Evolutionary conservation across 2,888 invertebrate species (phyloP).

Genomic region (Coecobrya sp.): DNA sequence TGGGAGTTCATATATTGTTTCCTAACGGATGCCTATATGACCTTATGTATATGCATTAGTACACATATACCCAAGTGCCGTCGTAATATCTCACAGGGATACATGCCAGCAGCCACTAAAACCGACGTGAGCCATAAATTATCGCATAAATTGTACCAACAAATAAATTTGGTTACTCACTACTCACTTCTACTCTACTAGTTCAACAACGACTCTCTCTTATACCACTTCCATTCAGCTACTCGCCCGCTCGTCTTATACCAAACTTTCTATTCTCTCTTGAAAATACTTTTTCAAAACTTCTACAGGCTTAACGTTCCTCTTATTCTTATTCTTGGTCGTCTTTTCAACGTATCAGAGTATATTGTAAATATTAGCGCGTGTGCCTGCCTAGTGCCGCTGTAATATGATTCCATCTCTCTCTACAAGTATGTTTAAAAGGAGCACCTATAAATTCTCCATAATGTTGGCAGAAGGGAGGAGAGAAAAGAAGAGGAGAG

Average conservation of each 20-base stretch:
- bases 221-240: constrained; percentile 39
- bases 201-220: constrained; percentile 13
- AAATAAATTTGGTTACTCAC: constrained; percentile 84
- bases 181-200: constrained; percentile 44
- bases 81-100: constrained; percentile 77
- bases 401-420: constrained; percentile 25
- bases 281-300: constrained; percentile 81
- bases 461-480: constrained; percentile 73
- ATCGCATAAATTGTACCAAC: constrained; percentile 84
- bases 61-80: constrained; percentile 16
- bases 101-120: constrained; percentile 83
- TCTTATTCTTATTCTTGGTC: constrained; percentile 46
- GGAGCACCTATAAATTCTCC: constrained; percentile 71
- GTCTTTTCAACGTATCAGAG: constrained; percentile 16
- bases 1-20: constrained; percentile 41
- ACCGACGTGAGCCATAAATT: constrained; percentile 84
- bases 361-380: constrained; percentile 37
- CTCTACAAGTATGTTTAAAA: constrained; percentile 2
- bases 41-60: neutral
- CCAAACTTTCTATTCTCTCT: constrained; percentile 67
- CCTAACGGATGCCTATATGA: neutral
- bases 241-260: constrained; percentile 39
- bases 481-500: constrained; percentile 56
- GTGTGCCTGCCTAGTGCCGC: neutral
- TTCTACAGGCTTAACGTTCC: neutral